Evolutionary conservation across 2,888 invertebrate species (phyloP), one percentile per base, ranked within the genome.

Genomic region (Flexamia atlantica): DNA sequence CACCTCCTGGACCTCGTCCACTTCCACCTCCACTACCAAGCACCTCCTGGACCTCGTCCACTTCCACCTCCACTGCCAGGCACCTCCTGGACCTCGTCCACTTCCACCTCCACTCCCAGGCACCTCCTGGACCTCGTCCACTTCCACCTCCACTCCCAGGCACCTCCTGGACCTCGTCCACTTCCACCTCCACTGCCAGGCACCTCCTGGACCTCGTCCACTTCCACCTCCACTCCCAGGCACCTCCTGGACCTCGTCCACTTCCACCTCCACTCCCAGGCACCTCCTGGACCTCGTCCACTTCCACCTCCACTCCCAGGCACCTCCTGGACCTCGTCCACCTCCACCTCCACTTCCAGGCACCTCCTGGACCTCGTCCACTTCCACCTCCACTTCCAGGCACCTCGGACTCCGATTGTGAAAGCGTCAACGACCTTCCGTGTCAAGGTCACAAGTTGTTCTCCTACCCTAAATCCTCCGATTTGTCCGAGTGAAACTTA

Each of bases 401-500:
- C 57, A 40, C 72, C 72, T 40, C 32, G 9, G 40, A 36, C 72
- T 40, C 32, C 17, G 40, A 36, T 17, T n/a, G 74, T 28, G 74
- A 76, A 76, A 76, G 74, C 74, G 74, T 76, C 74, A 76, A 76
- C 40, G 74, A 28, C 74, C 74, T 14, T 1, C 46, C 23, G 28
- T 76, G 74, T 76, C 74, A 76, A 76, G 74, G 74, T 76, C 74
- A 50, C 32, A n/a, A 36, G n/a, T 17, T 20, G 70, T 70, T 70
- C 70, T 40, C 36, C n/a, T 36, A 70, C 17, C 74, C 74, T n/a
- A 76, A 76, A 76, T 76, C 74, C 74, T 46, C 14, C 28, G 4
- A 42, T 70, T 72, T 36, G 72, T 76, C 74, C 74, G 40, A 76
- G 74, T 76, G 74, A 76, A 76, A 76, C 74, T 76, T 76, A 76